These are phyloP conservation scores for Poecilia latipinna DNA, from an alignment of 2,113 vertebrate species.

Conservation along the genomic window DNA sequence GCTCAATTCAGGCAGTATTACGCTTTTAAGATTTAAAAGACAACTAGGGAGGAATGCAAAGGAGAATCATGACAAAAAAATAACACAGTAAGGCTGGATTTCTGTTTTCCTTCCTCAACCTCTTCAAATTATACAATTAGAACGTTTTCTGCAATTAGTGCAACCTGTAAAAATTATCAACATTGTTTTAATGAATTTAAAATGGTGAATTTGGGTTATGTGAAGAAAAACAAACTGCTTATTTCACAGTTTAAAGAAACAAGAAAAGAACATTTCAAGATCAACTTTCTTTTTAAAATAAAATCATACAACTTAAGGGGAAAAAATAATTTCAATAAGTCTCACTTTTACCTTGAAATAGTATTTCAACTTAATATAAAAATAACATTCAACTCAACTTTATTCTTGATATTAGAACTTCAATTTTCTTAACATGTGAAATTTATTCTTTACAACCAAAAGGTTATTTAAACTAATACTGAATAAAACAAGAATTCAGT, in stretches of 20 bases:
- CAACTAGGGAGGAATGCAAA: slow-evolving; percentile 50
- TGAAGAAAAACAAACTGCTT: background rate
- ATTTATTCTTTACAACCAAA: no score
- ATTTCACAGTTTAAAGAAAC: background rate
- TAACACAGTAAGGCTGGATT: slow-evolving; percentile 25
- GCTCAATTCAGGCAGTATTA: slow-evolving; percentile 75
- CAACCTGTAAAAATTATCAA: slow-evolving; percentile 45
- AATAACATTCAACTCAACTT: background rate
- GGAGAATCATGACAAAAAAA: slow-evolving; percentile 37
- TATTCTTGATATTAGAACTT: no score
- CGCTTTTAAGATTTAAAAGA: slow-evolving; percentile 41
- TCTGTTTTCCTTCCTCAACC: slow-evolving; percentile 34
- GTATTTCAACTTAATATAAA: background rate
- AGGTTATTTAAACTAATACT: no score
- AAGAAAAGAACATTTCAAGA: background rate
- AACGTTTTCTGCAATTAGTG: slow-evolving; percentile 46
- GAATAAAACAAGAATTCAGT: background rate
- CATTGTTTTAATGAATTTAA: slow-evolving; percentile 27
- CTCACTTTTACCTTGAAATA: background rate
- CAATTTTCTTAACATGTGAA: no score
- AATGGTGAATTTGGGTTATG: background rate
- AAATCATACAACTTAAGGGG: background rate
- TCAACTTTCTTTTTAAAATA: background rate
- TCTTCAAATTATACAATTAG: slow-evolving; percentile 24
- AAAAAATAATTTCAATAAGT: background rate